Conservation (phyloP, 53 echinoderm and acorn worm species). For the Patiria pectinifera region DNA sequence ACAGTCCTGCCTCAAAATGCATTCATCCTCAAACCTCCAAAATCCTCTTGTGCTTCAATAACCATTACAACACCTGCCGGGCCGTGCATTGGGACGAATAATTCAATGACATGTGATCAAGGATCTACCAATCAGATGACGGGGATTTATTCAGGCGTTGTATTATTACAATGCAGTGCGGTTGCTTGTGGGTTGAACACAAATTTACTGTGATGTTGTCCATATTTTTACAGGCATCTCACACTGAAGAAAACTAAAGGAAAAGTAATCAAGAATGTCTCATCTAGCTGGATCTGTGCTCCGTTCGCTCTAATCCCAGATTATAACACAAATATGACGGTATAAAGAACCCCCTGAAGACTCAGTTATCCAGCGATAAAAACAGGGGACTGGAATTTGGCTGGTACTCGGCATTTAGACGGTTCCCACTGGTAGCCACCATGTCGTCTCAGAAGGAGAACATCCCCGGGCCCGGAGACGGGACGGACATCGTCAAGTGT, state of each 20-base stretch:
- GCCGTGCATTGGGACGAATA: too few relatives aligned
- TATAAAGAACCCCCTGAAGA: background rate
- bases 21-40: too few relatives aligned
- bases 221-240: background rate
- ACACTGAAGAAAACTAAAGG: background rate
- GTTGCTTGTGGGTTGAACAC: background rate
- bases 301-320: background rate
- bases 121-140: too few relatives aligned
- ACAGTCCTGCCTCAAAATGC: too few relatives aligned
- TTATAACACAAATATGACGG: background rate
- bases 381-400: background rate
- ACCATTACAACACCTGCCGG: too few relatives aligned
- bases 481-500: conserved; percentile 73
- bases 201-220: background rate
- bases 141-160: too few relatives aligned
- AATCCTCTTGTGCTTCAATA: too few relatives aligned
- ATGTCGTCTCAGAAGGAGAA: conserved; percentile 62
- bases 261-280: background rate
- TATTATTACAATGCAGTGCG: too few relatives aligned
- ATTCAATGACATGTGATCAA: too few relatives aligned
- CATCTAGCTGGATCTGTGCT: background rate
- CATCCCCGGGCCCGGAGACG: conserved; percentile 50
- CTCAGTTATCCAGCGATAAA: background rate
- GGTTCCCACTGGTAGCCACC: background rate
- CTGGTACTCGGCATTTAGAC: background rate